These are phyloP conservation scores for Sicus ferrugineus DNA, from an alignment of 2,888 invertebrate species.

Conservation along the genomic window DNA sequence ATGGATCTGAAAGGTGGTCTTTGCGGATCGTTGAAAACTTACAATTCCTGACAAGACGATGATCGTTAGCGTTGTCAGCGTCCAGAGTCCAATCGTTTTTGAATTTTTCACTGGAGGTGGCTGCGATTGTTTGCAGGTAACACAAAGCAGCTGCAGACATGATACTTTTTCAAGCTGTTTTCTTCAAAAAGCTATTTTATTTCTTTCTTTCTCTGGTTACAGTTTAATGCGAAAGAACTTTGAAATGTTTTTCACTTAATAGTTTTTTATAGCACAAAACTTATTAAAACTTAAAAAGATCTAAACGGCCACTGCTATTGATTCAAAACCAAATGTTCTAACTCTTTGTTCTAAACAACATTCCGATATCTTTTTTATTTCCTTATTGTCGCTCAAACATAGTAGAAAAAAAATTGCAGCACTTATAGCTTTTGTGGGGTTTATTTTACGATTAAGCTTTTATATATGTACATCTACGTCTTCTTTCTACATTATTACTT, in stretches of 20 bases:
- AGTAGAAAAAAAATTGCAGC: constrained; percentile 1
- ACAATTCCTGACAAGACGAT: constrained; percentile 45
- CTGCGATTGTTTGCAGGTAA: constrained; percentile 38
- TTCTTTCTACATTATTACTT: background rate
- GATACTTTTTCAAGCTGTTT: background rate
- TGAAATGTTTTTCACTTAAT: background rate
- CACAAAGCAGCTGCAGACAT: constrained; percentile 42
- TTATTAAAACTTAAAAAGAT: too few species aligned
- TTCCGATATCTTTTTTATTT: background rate
- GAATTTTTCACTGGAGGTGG: constrained; percentile 18
- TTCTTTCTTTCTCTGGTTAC: background rate
- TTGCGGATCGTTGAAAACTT: constrained; percentile 39
- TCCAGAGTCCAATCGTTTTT: constrained; percentile 46
- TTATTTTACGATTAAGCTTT: constrained; percentile 3
- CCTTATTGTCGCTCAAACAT: background rate
- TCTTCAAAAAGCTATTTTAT: constrained; percentile 13
- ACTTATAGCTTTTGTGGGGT: background rate
- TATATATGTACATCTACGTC: too few species aligned
- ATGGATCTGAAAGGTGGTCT: too few species aligned
- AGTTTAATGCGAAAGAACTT: background rate
- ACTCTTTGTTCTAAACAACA: background rate
- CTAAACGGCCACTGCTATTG: too few species aligned
- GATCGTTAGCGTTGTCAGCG: constrained; percentile 34
- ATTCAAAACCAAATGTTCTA: too few species aligned
- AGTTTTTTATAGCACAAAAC: background rate